Conservation (phyloP, 2,113 vertebrate species). For the Aix galericulata region DNA sequence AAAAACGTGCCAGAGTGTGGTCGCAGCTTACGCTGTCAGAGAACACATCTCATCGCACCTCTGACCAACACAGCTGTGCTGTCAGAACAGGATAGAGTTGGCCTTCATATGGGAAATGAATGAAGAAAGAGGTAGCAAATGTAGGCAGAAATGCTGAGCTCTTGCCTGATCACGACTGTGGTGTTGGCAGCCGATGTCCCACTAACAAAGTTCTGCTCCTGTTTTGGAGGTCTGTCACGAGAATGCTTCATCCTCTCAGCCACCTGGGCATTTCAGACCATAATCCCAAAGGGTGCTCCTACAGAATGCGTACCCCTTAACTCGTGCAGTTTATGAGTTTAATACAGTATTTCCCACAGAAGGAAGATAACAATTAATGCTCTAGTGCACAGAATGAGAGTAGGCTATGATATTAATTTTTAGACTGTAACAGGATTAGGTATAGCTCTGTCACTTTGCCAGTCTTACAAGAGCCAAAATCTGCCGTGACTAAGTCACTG, state of each 20-base stretch:
- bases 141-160: not conserved
- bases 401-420: not conserved
- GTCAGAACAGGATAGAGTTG: not conserved
- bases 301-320: fast-evolving
- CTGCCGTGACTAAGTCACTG: slow-evolving; percentile 18
- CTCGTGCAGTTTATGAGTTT: not conserved
- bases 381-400: not conserved
- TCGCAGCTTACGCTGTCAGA: slow-evolving; percentile 45
- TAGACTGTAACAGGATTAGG: not conserved
- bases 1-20: slow-evolving; percentile 43
- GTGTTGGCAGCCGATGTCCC: not conserved
- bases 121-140: not conserved
- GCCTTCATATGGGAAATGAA: not conserved
- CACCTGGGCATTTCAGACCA: not conserved
- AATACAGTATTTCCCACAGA: not conserved
- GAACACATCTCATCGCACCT: slow-evolving; percentile 42
- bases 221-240: not conserved
- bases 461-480: not conserved
- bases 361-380: not conserved
- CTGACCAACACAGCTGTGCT: slow-evolving; percentile 56
- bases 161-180: fast-evolving
- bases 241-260: not conserved
- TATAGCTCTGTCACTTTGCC: not conserved
- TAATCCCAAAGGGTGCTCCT: fast-evolving
- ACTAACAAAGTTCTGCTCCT: not conserved